Conservation (phyloP, 2,888 invertebrate genomes). For the Leucophora obtusa region DNA sequence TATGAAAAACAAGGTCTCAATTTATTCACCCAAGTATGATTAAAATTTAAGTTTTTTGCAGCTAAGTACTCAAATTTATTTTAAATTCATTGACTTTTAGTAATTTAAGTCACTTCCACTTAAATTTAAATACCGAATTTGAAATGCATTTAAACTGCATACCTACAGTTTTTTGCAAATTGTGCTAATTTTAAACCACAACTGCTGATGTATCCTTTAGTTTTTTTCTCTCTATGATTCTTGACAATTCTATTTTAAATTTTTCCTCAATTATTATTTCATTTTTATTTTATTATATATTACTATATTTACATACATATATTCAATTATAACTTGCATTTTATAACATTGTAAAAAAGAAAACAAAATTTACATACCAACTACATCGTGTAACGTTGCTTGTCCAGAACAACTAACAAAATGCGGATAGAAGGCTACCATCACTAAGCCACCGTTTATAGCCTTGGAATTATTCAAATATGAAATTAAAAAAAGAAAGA, state of each 20-base stretch:
- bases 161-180: too few species aligned
- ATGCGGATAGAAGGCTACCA: constrained; percentile 83
- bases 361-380: constrained; percentile 79
- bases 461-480: constrained; percentile 77
- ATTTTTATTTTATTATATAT: not conserved
- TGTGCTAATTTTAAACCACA: not conserved
- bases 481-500: constrained; percentile 45
- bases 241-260: not conserved
- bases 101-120: too few species aligned
- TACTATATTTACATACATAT: not conserved
- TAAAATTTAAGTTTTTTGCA: too few species aligned
- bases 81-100: too few species aligned
- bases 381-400: constrained; percentile 82
- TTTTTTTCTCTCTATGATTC: not conserved
- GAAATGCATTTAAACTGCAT: too few species aligned
- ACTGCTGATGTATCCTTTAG: not conserved
- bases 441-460: constrained; percentile 82
- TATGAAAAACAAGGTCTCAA: too few species aligned
- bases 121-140: too few species aligned
- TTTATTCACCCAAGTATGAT: too few species aligned
- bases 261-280: not conserved
- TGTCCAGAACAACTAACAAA: constrained; percentile 82
- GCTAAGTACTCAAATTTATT: too few species aligned
- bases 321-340: constrained; percentile 55
- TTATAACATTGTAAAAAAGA: constrained; percentile 15